Evolutionary conservation across 2,888 invertebrate genomes (phyloP), one percentile per base, ranked within the genome.

Genomic region (Horisme vitalbata): DNA sequence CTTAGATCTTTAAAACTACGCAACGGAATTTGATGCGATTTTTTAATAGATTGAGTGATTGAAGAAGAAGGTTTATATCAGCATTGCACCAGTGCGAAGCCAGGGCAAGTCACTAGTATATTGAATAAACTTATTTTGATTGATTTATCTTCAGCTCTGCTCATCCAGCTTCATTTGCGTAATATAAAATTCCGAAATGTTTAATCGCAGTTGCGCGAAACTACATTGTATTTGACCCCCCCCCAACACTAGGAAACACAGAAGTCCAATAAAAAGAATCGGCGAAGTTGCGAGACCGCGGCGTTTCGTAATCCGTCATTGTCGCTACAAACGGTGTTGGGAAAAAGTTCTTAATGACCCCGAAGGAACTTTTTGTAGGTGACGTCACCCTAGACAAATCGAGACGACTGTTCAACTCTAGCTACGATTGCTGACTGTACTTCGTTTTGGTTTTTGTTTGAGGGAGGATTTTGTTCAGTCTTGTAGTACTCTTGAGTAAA

Each of bases 341-440:
- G 71, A 71, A 75, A 75, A 75, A 74, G 65, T 72, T 63, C 59
- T 52, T 75, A 75, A 75, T 72, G 75, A 74, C 72, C 66, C 54
- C 65, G 57, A 27, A 43, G 61, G 65, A 69, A 63, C 59, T 71
- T 64, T 67, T 59, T 55, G 59, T 58, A 55, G 49, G 51, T 51
- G 50, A 50, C 49, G 55, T 53, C 51, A 49, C 52, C 44, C 45
- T 45, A 54, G 56, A 59, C 48, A 59, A 54, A 50, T 59, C 54
- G 41, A 54, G 43, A 48, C 47, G 28, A 24, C 28, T 23, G 41
- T 12, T 45, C 45, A 49, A 47, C 39, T 51, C 30, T 54, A 41
- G 43, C 41, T 37, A 14, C 44, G 53, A 45, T 32, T 41, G 56
- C 51, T 46, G 48, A 44, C 34, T 38, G 34, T 24, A 34, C 37